Evolutionary conservation across 2,797 vertebrate genomes (phyloP).

Genomic region (Erethizon dorsatum): DNA sequence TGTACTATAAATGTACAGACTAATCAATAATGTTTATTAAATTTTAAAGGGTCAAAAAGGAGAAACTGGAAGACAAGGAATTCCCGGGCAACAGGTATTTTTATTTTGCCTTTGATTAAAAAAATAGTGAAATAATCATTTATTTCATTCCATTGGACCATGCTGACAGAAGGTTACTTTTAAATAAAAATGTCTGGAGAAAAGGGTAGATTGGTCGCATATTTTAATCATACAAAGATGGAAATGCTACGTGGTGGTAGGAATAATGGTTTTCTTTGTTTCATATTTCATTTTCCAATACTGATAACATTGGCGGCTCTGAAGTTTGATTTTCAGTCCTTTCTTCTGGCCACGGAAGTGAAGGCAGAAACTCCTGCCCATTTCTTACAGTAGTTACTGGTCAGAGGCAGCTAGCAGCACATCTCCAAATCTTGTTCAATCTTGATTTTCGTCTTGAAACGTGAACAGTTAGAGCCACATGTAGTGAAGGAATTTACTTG

Average conservation of each 20-base stretch:
- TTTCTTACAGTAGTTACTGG: neutral
- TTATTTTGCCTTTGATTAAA: constrained; percentile 66
- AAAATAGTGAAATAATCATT: constrained; percentile 58
- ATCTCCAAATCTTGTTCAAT: neutral
- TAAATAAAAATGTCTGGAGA: neutral
- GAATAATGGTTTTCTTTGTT: neutral
- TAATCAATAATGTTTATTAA: constrained; percentile 68
- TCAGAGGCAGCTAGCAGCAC: neutral
- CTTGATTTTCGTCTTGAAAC: constrained; percentile 51
- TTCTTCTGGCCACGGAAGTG: constrained; percentile 8
- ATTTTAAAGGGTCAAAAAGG: constrained; percentile 94
- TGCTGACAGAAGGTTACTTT: neutral
- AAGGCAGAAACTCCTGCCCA: neutral
- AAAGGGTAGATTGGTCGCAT: rapidly evolving
- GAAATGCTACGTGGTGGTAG: neutral
- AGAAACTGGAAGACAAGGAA: constrained; percentile 93
- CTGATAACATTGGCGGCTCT: neutral
- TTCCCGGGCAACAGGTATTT: constrained; percentile 92
- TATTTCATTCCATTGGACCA: neutral
- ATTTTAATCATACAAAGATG: neutral
- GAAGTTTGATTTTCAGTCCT: neutral
- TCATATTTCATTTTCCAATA: neutral
- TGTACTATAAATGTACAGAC: neutral
- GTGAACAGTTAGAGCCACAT: neutral
- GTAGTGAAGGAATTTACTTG: neutral